Conservation (phyloP, 2,797 vertebrate genomes). For the Anas bernieri region DNA sequence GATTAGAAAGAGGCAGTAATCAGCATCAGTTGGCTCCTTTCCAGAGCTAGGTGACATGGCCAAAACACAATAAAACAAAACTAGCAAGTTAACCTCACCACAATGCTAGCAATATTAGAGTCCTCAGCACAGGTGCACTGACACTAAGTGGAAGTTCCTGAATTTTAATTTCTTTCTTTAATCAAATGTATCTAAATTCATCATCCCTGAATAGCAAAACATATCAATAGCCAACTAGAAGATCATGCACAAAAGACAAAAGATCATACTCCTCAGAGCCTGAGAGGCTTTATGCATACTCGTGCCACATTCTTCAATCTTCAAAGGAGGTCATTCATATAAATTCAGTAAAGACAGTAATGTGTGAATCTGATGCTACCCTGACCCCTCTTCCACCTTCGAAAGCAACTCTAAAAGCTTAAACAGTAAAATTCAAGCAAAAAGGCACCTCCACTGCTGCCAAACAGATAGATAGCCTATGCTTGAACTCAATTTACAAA, state of each 20-base stretch:
- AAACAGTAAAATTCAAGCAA: constrained; percentile 82
- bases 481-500: constrained; percentile 85
- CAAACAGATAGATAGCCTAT: constrained; percentile 83
- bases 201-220: constrained; percentile 16
- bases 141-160: not conserved
- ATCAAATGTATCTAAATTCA: constrained; percentile 22
- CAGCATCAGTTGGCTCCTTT: not conserved
- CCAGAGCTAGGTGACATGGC: constrained; percentile 20
- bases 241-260: constrained; percentile 63
- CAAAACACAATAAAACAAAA: constrained; percentile 35
- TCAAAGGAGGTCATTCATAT: constrained; percentile 83
- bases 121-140: not conserved
- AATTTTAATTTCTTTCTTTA: constrained; percentile 61
- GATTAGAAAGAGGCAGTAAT: constrained; percentile 4
- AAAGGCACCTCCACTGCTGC: constrained; percentile 78
- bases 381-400: constrained; percentile 79
- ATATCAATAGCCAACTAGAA: constrained; percentile 48
- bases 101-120: constrained; percentile 13
- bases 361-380: constrained; percentile 80
- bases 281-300: constrained; percentile 68
- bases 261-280: constrained; percentile 65
- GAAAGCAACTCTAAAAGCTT: constrained; percentile 79
- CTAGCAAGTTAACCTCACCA: not conserved
- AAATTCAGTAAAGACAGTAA: constrained; percentile 85
- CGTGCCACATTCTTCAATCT: constrained; percentile 77